phyloP scores from a whole-genome alignment of 2,113 vertebrate genomes.

The chimpanzee (Pan troglodytes) region NHGRI_mPanTro3-v2.1_pri NC_072398.2:114024501-114025000 shows the following conservation, averaged over 20 bases:
- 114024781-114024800: not conserved
- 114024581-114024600: not conserved
- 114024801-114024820: not conserved
- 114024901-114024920: not conserved
- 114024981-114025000: too few species aligned
- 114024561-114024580: not conserved
- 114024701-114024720: not conserved
- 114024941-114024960: not conserved
- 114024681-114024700: not conserved
- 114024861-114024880: not conserved
- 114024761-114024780: not conserved
- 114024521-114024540: not conserved
- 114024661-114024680: not conserved
- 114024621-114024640: conserved; percentile 26
- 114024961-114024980: too few species aligned
- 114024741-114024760: fast-evolving
- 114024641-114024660: not conserved
- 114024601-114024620: not conserved
- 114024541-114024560: not conserved
- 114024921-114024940: not conserved
- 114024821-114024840: not conserved
- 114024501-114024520: not conserved
- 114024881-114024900: not conserved
- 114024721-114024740: not conserved
- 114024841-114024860: not conserved